Conservation (phyloP, 2,113 vertebrate genomes). For the Diadophis punctatus region DNA sequence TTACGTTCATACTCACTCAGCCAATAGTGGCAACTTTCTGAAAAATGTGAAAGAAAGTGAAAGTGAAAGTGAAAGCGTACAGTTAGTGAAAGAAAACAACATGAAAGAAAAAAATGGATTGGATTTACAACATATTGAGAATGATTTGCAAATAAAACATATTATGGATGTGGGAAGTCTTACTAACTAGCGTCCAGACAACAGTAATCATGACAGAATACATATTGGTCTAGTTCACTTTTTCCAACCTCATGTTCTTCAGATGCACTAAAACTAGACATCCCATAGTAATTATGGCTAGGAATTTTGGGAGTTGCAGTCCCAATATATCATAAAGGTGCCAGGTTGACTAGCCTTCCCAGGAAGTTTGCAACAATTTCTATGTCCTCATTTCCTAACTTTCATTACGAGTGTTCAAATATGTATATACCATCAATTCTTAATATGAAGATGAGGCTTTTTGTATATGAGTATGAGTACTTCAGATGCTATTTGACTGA, state of each 20-base stretch:
- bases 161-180: not conserved
- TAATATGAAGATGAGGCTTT: not conserved
- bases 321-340: not conserved
- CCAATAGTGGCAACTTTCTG: not conserved
- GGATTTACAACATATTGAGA: not conserved
- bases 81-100: not conserved
- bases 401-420: not conserved
- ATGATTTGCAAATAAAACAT: not conserved
- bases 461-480: not conserved
- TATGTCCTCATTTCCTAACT: not conserved
- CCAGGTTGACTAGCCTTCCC: not conserved
- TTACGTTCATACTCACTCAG: not conserved
- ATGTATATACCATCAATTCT: not conserved
- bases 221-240: not conserved
- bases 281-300: not conserved
- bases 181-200: not conserved
- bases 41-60: too few relatives aligned
- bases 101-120: not conserved
- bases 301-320: not conserved
- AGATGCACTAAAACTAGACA: not conserved
- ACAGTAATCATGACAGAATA: not conserved
- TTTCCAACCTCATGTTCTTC: not conserved
- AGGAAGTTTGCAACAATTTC: conserved; percentile 9
- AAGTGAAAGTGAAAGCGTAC: not conserved
- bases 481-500: not conserved